Evolutionary conservation across 2,888 invertebrate species (phyloP).

Genomic region (Itoplectis maculator): DNA sequence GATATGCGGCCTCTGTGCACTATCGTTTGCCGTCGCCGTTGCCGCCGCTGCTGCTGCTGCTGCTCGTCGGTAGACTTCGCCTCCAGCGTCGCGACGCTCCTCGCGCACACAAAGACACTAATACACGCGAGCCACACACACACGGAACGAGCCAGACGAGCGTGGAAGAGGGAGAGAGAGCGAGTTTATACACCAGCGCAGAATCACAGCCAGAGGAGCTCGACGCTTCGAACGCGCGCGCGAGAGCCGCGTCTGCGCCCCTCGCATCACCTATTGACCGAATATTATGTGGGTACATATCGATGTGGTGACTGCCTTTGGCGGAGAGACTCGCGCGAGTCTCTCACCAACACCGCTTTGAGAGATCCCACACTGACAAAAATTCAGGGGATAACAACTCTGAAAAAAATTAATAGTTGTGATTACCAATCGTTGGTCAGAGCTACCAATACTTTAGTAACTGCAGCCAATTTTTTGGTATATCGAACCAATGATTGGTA

Average conservation of each 20-base stretch:
- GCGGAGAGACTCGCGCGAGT: not conserved
- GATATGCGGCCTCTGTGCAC: conserved; percentile 70
- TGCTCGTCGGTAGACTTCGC: conserved; percentile 32
- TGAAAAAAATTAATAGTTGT: too few relatives aligned
- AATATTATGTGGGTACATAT: conserved; percentile 72
- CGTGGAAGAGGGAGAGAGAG: not conserved
- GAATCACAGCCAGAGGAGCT: conserved; percentile 58
- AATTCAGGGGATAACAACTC: too few relatives aligned
- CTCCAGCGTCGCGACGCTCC: conserved; percentile 38
- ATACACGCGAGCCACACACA: conserved; percentile 16
- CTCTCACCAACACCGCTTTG: too few relatives aligned
- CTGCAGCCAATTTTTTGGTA: too few relatives aligned
- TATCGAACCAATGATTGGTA: too few relatives aligned
- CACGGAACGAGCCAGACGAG: not conserved
- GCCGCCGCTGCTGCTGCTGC: conserved; percentile 53
- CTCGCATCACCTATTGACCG: conserved; percentile 82
- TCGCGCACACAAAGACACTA: not conserved
- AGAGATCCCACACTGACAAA: too few relatives aligned
- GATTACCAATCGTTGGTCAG: too few relatives aligned
- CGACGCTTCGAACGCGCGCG: conserved; percentile 70
- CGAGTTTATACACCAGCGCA: not conserved
- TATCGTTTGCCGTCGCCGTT: conserved; percentile 72
- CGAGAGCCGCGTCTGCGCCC: conserved; percentile 81
- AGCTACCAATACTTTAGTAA: too few relatives aligned
- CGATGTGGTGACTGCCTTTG: conserved; percentile 57